A percentile compares a stretch with the other conserved stretches of the same genome.
These are phyloP conservation scores for Leucophenga maculata DNA, from an alignment of 2,888 invertebrate genomes.

Conservation along the genomic window DNA sequence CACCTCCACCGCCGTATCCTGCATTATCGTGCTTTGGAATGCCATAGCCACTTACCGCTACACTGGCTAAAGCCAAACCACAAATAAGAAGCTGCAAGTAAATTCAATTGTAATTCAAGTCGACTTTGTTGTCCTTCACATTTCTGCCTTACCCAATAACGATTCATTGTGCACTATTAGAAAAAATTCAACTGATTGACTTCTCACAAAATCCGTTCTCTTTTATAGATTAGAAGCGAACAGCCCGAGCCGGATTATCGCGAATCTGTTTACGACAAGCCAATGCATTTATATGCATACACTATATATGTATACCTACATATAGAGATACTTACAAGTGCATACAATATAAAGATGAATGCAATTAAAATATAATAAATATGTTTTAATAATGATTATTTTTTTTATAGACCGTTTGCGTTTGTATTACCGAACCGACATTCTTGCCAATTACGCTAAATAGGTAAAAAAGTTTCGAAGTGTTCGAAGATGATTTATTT, in stretches of 20 bases:
- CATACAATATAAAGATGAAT: not conserved
- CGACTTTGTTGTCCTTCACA: not conserved
- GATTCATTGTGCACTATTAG: slow-evolving; percentile 15
- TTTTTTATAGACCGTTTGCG: not conserved
- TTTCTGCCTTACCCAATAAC: slow-evolving; percentile 8
- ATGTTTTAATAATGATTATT: slow-evolving; percentile 1
- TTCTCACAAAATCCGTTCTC: not conserved
- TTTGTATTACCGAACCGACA: not conserved
- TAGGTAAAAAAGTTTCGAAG: too few relatives aligned
- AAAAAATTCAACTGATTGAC: not conserved
- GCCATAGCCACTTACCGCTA: slow-evolving; percentile 2
- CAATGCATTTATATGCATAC: too few relatives aligned
- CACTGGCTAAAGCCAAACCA: slow-evolving; percentile 6
- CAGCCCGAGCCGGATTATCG: slow-evolving; percentile 12
- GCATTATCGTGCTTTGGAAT: slow-evolving; percentile 7
- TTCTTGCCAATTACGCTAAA: not conserved
- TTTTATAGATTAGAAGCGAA: slow-evolving; percentile 1
- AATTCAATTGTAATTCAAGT: not conserved
- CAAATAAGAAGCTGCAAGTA: not conserved
- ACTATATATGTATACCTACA: too few relatives aligned
- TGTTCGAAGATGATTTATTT: too few relatives aligned
- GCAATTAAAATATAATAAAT: slow-evolving; percentile 7
- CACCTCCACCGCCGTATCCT: not conserved
- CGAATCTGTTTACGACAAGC: not conserved
- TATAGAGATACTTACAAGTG: too few relatives aligned